These are phyloP conservation scores for Salmo trutta DNA, from an alignment of 2,797 vertebrate genomes.

Conservation along the genomic window DNA sequence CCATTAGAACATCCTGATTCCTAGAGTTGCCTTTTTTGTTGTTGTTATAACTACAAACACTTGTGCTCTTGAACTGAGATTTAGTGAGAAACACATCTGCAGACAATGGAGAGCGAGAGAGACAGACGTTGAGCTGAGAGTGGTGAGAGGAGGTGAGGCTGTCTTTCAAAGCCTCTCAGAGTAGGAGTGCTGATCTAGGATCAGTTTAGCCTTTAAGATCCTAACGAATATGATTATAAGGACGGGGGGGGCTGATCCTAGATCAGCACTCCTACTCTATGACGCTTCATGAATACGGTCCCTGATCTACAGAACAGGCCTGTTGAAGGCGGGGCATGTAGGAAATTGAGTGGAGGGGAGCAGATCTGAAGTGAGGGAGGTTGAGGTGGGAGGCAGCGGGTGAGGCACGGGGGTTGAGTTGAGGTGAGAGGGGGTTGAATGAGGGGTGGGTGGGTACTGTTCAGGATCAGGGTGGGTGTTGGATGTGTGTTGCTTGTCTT, in stretches of 20 bases:
- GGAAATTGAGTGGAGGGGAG: slow-evolving; percentile 59
- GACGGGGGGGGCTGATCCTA: not conserved
- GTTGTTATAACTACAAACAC: not conserved
- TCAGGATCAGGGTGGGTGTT: slow-evolving; percentile 4
- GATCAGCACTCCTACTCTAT: not conserved
- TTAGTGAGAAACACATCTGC: slow-evolving; percentile 30
- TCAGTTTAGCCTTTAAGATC: not conserved
- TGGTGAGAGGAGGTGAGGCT: slow-evolving; percentile 9
- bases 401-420: not conserved
- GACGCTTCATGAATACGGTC: not conserved
- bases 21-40: not conserved
- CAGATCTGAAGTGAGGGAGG: slow-evolving; percentile 80
- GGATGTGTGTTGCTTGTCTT: slow-evolving; percentile 5
- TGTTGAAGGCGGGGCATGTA: slow-evolving; percentile 30
- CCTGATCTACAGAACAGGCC: slow-evolving; percentile 20
- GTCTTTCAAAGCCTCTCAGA: slow-evolving; percentile 9
- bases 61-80: slow-evolving; percentile 51
- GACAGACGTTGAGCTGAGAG: not conserved
- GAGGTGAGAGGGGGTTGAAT: slow-evolving; percentile 1
- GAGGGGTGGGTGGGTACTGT: not conserved
- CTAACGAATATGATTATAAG: not conserved
- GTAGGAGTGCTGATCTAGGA: not conserved
- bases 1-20: not conserved
- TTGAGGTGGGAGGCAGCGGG: slow-evolving; percentile 62
- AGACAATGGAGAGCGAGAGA: slow-evolving; percentile 10